phyloP scores from a whole-genome alignment of 2,888 invertebrate species.

The Thereva nobilitata region DNA sequence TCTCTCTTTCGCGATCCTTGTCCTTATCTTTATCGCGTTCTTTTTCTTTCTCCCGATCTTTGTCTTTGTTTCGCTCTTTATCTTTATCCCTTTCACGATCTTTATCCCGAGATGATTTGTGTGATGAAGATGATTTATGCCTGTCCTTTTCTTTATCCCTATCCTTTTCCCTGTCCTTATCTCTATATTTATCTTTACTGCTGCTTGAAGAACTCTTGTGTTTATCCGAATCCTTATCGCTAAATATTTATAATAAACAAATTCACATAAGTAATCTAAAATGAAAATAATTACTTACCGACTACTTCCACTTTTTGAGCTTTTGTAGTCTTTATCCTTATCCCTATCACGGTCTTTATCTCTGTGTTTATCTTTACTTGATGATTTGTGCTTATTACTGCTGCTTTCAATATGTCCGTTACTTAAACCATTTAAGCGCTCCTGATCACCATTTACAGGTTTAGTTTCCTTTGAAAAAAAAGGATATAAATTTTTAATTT shows the following conservation, averaged over 20 bases:
- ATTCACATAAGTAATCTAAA: constrained; percentile 2
- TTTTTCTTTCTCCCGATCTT: constrained; percentile 51
- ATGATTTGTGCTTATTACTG: constrained; percentile 63
- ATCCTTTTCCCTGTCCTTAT: constrained; percentile 55
- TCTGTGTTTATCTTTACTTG: constrained; percentile 62
- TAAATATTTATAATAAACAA: constrained; percentile 38
- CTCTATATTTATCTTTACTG: constrained; percentile 54
- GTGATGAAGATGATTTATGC: constrained; percentile 7
- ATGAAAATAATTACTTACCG: constrained; percentile 27
- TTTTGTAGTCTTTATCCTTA: constrained; percentile 61
- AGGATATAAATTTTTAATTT: not conserved
- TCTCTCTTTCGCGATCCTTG: constrained; percentile 52
- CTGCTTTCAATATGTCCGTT: constrained; percentile 69
- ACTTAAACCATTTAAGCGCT: constrained; percentile 76
- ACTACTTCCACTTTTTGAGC: constrained; percentile 58
- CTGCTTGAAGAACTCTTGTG: constrained; percentile 46
- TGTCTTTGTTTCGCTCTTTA: constrained; percentile 44
- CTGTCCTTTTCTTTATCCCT: constrained; percentile 50
- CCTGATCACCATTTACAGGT: constrained; percentile 61
- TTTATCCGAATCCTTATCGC: constrained; percentile 47
- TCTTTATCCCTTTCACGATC: constrained; percentile 55
- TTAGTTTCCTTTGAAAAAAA: constrained; percentile 33
- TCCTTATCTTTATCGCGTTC: constrained; percentile 54
- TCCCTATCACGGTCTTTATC: constrained; percentile 62
- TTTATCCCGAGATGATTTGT: constrained; percentile 14